Evolutionary conservation across 2,888 invertebrate genomes (phyloP).

Genomic region (Nysson spinosus): DNA sequence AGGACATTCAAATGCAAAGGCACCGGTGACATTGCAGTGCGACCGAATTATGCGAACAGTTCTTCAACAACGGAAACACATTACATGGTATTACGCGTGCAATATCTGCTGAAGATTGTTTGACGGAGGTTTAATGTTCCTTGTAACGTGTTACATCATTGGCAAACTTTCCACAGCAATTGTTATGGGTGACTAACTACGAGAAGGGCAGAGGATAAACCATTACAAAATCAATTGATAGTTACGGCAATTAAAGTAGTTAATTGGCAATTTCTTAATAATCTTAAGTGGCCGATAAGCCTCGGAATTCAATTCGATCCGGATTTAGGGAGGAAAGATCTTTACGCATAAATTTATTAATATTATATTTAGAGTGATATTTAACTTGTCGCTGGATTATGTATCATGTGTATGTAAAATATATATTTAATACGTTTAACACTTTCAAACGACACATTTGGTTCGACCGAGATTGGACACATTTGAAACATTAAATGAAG

Average conservation of each 20-base stretch:
- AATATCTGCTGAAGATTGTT: neutral
- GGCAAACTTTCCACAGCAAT: conserved; percentile 20
- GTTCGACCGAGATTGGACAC: no score
- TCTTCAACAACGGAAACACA: conserved; percentile 15
- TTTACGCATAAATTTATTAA: neutral
- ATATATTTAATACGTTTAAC: no score
- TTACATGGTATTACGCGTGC: neutral
- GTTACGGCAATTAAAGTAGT: conserved; percentile 48
- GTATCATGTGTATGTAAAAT: no score
- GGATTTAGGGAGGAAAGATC: neutral
- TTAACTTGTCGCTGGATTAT: neutral
- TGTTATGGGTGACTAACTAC: conserved; percentile 17
- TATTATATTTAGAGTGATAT: neutral
- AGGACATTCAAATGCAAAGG: conserved; percentile 12
- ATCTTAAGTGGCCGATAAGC: conserved; percentile 36
- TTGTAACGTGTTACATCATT: conserved; percentile 17
- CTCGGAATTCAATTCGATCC: conserved; percentile 13
- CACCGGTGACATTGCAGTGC: neutral
- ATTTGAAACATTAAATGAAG: no score
- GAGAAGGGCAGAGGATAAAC: conserved; percentile 1
- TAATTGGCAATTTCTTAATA: conserved; percentile 44
- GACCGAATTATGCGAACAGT: conserved; percentile 6
- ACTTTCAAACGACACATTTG: no score
- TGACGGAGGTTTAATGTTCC: conserved; percentile 2
- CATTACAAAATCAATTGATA: conserved; percentile 33